Evolutionary conservation across 2,113 vertebrate species (phyloP), one percentile per base, ranked within the genome.

Genomic region (Mystacornis crossleyi): DNA sequence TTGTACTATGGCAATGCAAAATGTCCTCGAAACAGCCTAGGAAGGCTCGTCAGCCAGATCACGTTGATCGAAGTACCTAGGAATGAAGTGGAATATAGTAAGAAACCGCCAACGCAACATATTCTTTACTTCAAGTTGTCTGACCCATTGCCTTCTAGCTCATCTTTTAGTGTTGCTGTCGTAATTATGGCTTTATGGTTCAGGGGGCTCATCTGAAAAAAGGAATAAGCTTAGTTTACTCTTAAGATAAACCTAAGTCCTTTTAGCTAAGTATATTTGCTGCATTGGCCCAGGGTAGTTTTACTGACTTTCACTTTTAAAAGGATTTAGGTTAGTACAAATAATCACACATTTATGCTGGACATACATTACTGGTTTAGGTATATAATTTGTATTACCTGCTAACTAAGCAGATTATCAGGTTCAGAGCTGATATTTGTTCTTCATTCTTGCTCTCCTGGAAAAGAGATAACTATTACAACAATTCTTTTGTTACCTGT

Each of bases 371-470:
- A 86, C 33, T 89, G 14, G 10, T 85, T 75, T 57, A 45, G 42
- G 23, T 73, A 23, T 31, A 1, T 42, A 86, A 74, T 9, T 74
- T 78, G 65, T 43, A 60, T 88, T 98, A 99, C 99, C 99, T 99
- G 96, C 99, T 99, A 98, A 99, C 99, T 93, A 99, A 98, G 97
- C 99, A 99, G 96, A 99, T 99, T 73, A 99, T 98, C 92, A 99
- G 97, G 96, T 99, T 99, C 90, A 99, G 98, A 80, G 99, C 99
- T 77, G 99, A 99, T 81, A 99, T 97, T 36, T 98, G 98, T 75
- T 99, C 98, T 67, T 99, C 99, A 54, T 99, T 99, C 97, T 98
- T 98, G 96, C 91, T 99, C 72, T 98, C 98, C 99, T 99, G 96
- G 91, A 90, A 93, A 79, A 94, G 26, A 80, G 67, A 72, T 29